Evolutionary conservation across 2,888 invertebrate genomes (phyloP), one percentile per base, ranked within the genome.

Genomic region (Elysia crispata): DNA sequence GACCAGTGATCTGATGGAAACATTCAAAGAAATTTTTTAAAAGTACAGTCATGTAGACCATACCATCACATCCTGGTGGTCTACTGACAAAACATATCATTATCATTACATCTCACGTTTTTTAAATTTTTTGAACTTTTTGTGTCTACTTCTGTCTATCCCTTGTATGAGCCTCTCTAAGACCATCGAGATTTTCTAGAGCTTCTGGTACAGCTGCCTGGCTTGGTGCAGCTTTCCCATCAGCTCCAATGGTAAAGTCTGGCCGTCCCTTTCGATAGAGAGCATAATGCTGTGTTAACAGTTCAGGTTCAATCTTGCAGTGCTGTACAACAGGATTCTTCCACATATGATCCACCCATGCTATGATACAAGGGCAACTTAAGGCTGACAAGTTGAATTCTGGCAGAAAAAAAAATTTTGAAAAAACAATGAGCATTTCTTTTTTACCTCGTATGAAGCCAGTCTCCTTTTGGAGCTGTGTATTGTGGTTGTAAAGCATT

Each of bases 261-360:
- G 84, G 84, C 31, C 76, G 79, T 1, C 84, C 84, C n/a, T 82
- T 84, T 50, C 84, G 74, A 72, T 84, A 84, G 41, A 80, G 75
- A 49, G 60, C 67, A 62, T 84, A 84, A 72, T 84, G 84, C 1
- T 78, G 72, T 1, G 79, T 75, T 69, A 82, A 72, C 41, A 84
- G 49, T 57, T 78, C 28, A 1, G 41, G 23, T 41, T 84, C 84
- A 1, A 81, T 77, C 74, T 69, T 80, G 67, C 82, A 81, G 49
- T 80, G 79, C 70, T 76, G 80, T 0, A 82, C 84, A 18, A 64
- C 80, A 1, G 70, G 77, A 33, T 84, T 81, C 41, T 82, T 67
- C 84, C 82, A 84, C 84, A 84, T 84, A 49, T 66, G 80, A 31
- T 77, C 78, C 1, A 84, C 77, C 84, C 84, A 84, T 0, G 60